These are phyloP conservation scores for Cynaeus angustus DNA, from an alignment of 2,888 invertebrate species.

Conservation along the genomic window DNA sequence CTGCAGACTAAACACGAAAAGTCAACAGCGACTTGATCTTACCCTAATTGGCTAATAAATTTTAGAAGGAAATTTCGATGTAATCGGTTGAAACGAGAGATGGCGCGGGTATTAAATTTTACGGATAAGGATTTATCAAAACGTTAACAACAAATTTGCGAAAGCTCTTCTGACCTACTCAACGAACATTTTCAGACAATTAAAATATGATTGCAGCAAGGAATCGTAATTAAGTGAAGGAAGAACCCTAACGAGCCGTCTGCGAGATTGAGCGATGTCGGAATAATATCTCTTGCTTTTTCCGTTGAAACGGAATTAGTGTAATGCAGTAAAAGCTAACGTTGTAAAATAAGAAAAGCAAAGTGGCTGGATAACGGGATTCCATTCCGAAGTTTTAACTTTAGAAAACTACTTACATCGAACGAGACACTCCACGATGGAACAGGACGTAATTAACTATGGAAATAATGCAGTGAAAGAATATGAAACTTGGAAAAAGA, in stretches of 20 bases:
- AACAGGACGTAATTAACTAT: slow-evolving; percentile 33
- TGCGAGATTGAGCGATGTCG: slow-evolving; percentile 33
- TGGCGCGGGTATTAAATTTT: too few relatives aligned
- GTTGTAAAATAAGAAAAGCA: slow-evolving; percentile 40
- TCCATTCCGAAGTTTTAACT: slow-evolving; percentile 43
- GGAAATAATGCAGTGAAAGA: slow-evolving; percentile 32
- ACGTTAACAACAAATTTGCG: background rate
- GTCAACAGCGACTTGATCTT: background rate
- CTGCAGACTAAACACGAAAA: slow-evolving; percentile 2
- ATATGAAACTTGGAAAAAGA: slow-evolving; percentile 27
- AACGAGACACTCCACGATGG: slow-evolving; percentile 25
- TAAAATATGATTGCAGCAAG: slow-evolving; percentile 12
- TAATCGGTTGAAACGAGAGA: too few relatives aligned
- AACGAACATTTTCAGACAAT: background rate
- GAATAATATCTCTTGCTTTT: slow-evolving; percentile 31
- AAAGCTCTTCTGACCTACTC: background rate
- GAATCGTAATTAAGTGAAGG: slow-evolving; percentile 15
- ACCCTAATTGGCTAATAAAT: too few relatives aligned
- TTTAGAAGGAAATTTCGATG: too few relatives aligned
- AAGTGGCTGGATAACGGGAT: slow-evolving; percentile 35
- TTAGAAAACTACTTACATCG: slow-evolving; percentile 43
- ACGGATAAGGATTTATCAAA: background rate
- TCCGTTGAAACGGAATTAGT: slow-evolving; percentile 39
- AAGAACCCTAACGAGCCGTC: slow-evolving; percentile 34
- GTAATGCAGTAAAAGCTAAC: slow-evolving; percentile 45